phyloP scores from a whole-genome alignment of 2,113 vertebrate genomes.

The Sebastes fasciatus region DNA sequence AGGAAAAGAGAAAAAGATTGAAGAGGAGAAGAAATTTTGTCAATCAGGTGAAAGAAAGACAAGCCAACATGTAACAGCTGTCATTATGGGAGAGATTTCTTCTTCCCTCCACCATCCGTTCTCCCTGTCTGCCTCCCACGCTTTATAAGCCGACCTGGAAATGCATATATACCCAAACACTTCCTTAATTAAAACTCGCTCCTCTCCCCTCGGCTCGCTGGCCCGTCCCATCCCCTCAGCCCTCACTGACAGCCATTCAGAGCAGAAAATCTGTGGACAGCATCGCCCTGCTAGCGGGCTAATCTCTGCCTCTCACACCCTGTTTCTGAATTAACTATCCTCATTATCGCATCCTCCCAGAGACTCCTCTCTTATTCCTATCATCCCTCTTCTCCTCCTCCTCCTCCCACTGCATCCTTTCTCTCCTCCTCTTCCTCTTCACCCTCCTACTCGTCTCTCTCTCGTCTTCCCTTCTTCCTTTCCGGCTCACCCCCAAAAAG shows the following conservation, averaged over 20 bases:
- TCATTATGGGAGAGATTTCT: not conserved
- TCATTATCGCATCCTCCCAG: slow-evolving; percentile 81
- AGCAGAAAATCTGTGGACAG: slow-evolving; percentile 79
- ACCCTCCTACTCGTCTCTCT: slow-evolving; percentile 7
- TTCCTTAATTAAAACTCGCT: slow-evolving; percentile 75
- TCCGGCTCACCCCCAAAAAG: slow-evolving; percentile 60
- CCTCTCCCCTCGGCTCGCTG: slow-evolving; percentile 51
- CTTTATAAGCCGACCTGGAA: slow-evolving; percentile 64
- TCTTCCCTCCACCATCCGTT: not conserved
- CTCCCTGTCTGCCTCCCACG: slow-evolving; percentile 24
- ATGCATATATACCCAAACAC: slow-evolving; percentile 70
- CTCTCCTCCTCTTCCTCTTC: slow-evolving; percentile 16
- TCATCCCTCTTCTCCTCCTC: slow-evolving; percentile 18
- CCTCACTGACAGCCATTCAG: slow-evolving; percentile 71
- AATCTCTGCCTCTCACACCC: slow-evolving; percentile 80
- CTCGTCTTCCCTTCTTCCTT: slow-evolving; percentile 47
- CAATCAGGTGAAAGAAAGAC: no score
- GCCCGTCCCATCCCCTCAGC: slow-evolving; percentile 56
- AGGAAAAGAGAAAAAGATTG: not conserved
- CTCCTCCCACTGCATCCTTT: not conserved
- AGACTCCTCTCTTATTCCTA: slow-evolving; percentile 55
- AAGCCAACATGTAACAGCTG: not conserved
- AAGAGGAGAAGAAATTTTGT: not conserved
- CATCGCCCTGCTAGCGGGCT: slow-evolving; percentile 71
- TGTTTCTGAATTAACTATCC: slow-evolving; percentile 78